These are phyloP conservation scores for Ascaphus truei DNA, from an alignment of 2,113 vertebrate genomes.

Conservation along the genomic window DNA sequence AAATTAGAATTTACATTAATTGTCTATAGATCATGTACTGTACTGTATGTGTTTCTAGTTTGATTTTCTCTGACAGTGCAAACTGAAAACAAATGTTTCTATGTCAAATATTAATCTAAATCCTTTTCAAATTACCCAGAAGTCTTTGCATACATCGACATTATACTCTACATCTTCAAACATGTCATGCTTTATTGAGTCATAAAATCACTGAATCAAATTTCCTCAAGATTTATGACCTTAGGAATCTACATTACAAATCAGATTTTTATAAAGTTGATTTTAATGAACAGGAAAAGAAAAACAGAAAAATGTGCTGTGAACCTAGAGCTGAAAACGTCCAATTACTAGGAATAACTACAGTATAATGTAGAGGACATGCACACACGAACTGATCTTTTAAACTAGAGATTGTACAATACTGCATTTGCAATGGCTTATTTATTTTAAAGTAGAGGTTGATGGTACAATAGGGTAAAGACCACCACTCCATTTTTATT, in stretches of 20 bases:
- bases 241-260: not conserved
- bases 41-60: not conserved
- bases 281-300: not conserved
- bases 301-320: not conserved
- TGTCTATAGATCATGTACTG: constrained; percentile 6
- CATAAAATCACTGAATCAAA: constrained; percentile 13
- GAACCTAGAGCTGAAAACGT: no score
- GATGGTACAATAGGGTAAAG: no score
- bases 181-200: constrained; percentile 10
- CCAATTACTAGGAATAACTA: no score
- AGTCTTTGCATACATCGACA: constrained; percentile 21
- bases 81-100: constrained; percentile 32
- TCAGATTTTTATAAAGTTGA: constrained; percentile 1
- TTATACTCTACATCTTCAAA: constrained; percentile 31
- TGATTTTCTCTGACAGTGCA: constrained; percentile 6
- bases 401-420: no score
- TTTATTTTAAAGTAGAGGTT: no score
- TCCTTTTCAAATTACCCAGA: constrained; percentile 4
- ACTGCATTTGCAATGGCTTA: no score
- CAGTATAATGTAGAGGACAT: no score
- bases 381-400: no score
- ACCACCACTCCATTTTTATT: no score
- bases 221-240: constrained; percentile 18
- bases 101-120: constrained; percentile 28
- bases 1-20: not conserved